Conservation (phyloP, 2,888 invertebrate genomes). For the Nysson spinosus region DNA sequence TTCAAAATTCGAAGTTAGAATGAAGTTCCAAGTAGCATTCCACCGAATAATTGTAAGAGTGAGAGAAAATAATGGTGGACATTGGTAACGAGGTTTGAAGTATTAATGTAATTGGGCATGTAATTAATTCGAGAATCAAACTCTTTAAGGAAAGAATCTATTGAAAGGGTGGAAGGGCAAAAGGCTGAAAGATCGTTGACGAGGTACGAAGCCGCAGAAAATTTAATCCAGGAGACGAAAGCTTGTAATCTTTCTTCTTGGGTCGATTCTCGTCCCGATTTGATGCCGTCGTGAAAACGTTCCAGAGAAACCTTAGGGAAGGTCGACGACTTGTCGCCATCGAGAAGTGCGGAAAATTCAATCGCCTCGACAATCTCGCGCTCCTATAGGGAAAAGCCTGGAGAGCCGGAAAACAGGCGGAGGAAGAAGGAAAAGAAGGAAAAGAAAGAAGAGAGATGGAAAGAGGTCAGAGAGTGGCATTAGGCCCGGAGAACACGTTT, state of each 20-base stretch:
- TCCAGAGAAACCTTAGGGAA: constrained; percentile 23
- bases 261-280: constrained; percentile 34
- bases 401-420: constrained; percentile 33
- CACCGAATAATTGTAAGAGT: constrained; percentile 18
- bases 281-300: constrained; percentile 13
- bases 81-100: too few relatives aligned
- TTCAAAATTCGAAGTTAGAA: background rate
- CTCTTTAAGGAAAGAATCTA: too few relatives aligned
- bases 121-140: too few relatives aligned
- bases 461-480: constrained; percentile 35
- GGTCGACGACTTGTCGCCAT: constrained; percentile 49
- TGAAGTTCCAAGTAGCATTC: constrained; percentile 3
- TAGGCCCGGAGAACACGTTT: constrained; percentile 57
- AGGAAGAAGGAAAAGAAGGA: constrained; percentile 2
- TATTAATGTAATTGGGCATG: too few relatives aligned
- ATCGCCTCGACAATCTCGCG: constrained; percentile 56
- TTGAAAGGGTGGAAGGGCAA: too few relatives aligned
- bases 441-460: constrained; percentile 14
- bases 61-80: constrained; percentile 20
- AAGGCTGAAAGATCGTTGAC: constrained; percentile 21
- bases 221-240: constrained; percentile 42
- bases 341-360: constrained; percentile 57
- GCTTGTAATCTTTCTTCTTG: constrained; percentile 48
- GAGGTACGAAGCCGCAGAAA: constrained; percentile 38
- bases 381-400: constrained; percentile 19